A percentile compares a stretch with the other conserved stretches of the same genome.
Evolutionary conservation across 1,140 invertebrate genomes (phyloP).

Genomic region (Chelonus insularis): DNA sequence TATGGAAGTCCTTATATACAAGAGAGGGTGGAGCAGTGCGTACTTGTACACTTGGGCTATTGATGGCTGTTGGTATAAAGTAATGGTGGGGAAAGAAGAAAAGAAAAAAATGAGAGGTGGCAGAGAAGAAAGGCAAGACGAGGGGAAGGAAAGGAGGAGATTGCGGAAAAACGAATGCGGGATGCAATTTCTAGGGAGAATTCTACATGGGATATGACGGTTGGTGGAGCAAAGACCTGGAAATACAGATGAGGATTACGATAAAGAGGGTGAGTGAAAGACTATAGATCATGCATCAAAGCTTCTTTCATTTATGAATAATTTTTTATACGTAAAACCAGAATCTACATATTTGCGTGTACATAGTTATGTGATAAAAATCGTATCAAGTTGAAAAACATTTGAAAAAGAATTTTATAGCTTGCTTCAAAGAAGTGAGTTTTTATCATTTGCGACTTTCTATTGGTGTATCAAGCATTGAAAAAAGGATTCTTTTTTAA

Average conservation of each 20-base stretch:
- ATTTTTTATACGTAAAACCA: no score
- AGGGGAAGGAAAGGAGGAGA: constrained; percentile 28
- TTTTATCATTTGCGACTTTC: no score
- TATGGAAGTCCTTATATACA: constrained; percentile 37
- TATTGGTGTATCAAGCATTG: no score
- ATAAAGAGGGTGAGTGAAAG: not conserved
- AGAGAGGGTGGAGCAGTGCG: not conserved
- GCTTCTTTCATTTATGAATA: constrained; percentile 1
- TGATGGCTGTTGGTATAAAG: not conserved
- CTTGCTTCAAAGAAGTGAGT: no score
- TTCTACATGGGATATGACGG: not conserved
- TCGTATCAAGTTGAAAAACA: no score
- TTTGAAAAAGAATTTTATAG: no score
- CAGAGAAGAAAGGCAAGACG: constrained; percentile 27
- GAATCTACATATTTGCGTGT: no score
- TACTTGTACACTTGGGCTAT: not conserved
- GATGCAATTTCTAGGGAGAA: constrained; percentile 21
- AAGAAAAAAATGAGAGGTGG: not conserved
- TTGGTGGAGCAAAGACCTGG: not conserved
- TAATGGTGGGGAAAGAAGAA: not conserved
- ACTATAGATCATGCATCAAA: not conserved
- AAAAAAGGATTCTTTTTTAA: no score
- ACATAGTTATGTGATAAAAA: no score
- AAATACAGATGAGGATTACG: not conserved
- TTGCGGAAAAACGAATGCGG: constrained; percentile 30